A percentile compares a stretch with the other conserved stretches of the same genome.
phyloP scores from a whole-genome alignment of 2,113 vertebrate species.

The Aphyosemion australe region DNA sequence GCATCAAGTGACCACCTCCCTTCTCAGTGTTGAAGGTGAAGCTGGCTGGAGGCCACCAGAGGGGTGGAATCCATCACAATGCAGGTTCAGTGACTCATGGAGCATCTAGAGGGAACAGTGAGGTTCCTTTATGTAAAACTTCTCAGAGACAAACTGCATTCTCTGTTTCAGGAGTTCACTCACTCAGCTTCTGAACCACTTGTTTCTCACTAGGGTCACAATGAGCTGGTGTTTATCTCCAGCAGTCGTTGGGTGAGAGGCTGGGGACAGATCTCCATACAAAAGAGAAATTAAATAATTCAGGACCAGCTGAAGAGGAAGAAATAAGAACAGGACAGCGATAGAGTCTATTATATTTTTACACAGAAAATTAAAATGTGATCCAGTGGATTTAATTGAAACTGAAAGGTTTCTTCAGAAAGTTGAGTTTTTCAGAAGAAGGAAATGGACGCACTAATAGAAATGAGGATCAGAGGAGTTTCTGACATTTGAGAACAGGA shows the following conservation, averaged over 20 bases:
- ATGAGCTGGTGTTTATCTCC: too few species aligned
- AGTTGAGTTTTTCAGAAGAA: conserved; percentile 3
- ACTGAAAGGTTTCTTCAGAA: conserved; percentile 17
- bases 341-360: conserved; percentile 14
- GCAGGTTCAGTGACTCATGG: too few species aligned
- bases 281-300: conserved; percentile 47
- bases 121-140: too few species aligned
- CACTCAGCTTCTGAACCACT: too few species aligned
- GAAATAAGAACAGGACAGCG: conserved; percentile 15
- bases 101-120: too few species aligned
- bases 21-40: conserved; percentile 71
- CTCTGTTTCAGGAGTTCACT: too few species aligned
- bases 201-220: too few species aligned
- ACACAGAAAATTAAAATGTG: too few species aligned
- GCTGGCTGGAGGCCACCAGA: conserved; percentile 67
- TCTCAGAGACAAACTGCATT: too few species aligned
- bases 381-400: not conserved
- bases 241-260: too few species aligned
- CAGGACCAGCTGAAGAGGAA: conserved; percentile 44
- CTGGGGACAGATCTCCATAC: too few species aligned
- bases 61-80: conserved; percentile 44
- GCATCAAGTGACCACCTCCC: conserved; percentile 74
- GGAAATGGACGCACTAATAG: conserved; percentile 10
- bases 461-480: conserved; percentile 1
- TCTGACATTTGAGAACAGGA: conserved; percentile 35